Evolutionary conservation across 1,140 invertebrate species (phyloP), one percentile per base, ranked within the genome.

Genomic region (Drosophila lowei): DNA sequence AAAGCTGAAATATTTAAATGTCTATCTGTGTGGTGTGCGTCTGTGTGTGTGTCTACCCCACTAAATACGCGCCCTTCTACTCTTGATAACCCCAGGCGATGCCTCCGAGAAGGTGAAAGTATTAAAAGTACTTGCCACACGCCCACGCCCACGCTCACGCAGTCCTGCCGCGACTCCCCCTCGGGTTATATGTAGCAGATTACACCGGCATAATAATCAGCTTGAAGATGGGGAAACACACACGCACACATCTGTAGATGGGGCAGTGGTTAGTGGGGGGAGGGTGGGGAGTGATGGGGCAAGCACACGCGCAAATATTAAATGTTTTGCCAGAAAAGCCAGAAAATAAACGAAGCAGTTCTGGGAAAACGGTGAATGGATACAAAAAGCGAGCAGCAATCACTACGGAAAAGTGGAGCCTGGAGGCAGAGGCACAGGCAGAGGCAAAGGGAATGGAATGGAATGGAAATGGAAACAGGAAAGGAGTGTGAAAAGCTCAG

Each of bases 1-100:
- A 88, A 88, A 79, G 76, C 83, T 86, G 72, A 88, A 86, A 78
- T 86, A 86, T 86, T 88, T 86, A 86, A 81, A 88, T 67, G 56
- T 71, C 44, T 55, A 30, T 53, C 9, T 46, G 15, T 53, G 23
- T 58, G 7, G 9, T 53, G 6, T 61, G 56, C 57, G n/a, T 54
- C 16, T 44, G 30, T 56, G 21, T 62, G 44, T 47, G 28, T 63
- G 16, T 62, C 8, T 34, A 9, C 58, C 59, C 58, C 65, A 59
- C 44, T 43, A 15, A 15, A 47, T 6, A 30, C 43, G 18, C 25
- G n/a, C 25, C 34, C 11, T 38, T 38, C 34, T 38, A 3, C 34
- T 13, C 0, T 3, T 13, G 34, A 13, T 38, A 38, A 13, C 34
- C 4, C 11, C 11, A 11, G 9, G 34, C 34, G 9, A 9, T 67